Evolutionary conservation across 1,140 invertebrate genomes (phyloP).

Genomic region (Melanaphis sacchari): DNA sequence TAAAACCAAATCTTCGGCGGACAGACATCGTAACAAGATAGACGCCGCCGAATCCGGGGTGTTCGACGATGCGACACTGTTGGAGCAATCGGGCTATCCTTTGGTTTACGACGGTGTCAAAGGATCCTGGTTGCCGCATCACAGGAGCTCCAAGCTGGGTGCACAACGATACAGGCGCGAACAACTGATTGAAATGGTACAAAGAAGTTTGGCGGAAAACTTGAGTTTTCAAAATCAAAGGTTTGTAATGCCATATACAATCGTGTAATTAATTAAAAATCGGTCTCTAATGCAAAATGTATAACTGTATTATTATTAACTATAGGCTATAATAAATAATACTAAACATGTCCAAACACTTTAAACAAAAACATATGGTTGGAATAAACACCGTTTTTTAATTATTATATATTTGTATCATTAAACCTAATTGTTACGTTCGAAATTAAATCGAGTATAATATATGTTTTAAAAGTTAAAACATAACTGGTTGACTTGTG

Average conservation of each 20-base stretch:
- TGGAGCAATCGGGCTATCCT: neutral
- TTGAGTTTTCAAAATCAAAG: constrained; percentile 54
- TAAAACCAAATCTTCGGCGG: neutral
- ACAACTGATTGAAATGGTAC: constrained; percentile 23
- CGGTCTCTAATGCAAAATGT: neutral
- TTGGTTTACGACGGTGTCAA: neutral
- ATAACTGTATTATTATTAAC: neutral
- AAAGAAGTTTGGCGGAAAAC: constrained; percentile 49
- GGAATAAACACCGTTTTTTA: neutral
- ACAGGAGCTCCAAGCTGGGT: neutral
- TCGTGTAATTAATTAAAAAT: no score
- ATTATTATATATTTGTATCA: neutral
- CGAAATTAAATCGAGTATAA: neutral
- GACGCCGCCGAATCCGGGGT: neutral
- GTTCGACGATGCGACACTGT: neutral
- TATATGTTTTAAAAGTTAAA: neutral
- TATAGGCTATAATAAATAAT: no score
- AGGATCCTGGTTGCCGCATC: neutral
- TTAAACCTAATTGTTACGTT: neutral
- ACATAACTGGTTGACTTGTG: neutral
- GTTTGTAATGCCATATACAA: neutral
- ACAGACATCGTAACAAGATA: neutral
- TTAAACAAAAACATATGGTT: neutral
- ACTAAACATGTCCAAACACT: neutral
- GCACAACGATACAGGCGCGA: constrained; percentile 22